These are phyloP conservation scores for Spinibarbus caldwelli DNA, from an alignment of 2,797 vertebrate genomes.

Conservation along the genomic window DNA sequence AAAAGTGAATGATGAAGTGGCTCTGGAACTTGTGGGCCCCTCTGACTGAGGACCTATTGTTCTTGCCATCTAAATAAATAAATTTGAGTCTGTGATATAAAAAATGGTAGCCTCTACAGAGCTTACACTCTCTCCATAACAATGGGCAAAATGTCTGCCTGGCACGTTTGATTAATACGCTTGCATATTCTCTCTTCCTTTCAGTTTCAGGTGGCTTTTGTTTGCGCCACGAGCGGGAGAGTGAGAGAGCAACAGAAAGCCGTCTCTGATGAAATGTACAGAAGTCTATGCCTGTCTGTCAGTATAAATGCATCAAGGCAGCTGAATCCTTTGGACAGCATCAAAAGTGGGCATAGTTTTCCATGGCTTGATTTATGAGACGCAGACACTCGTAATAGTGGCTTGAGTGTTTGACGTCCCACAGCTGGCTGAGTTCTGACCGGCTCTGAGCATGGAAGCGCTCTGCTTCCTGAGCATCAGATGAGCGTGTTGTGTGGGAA, in stretches of 20 bases:
- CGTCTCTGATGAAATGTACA: conserved; percentile 51
- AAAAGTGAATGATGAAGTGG: conserved; percentile 53
- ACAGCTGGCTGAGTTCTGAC: conserved; percentile 58
- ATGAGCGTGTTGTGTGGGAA: conserved; percentile 24
- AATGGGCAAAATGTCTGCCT: conserved; percentile 63
- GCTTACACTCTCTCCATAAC: conserved; percentile 53
- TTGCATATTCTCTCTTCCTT: conserved; percentile 57
- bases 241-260: conserved; percentile 28
- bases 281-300: conserved; percentile 41
- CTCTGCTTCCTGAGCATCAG: conserved; percentile 24
- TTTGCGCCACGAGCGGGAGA: conserved; percentile 45
- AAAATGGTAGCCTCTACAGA: conserved; percentile 47
- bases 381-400: conserved; percentile 47
- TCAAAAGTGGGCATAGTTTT: conserved; percentile 43
- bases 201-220: conserved; percentile 59
- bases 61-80: conserved; percentile 59
- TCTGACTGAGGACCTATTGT: conserved; percentile 50
- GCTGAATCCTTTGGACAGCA: conserved; percentile 21
- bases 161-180: conserved; percentile 64
- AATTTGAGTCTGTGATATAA: conserved; percentile 45
- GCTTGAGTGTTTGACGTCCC: conserved; percentile 48
- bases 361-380: conserved; percentile 54
- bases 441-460: conserved; percentile 43
- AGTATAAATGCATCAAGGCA: conserved; percentile 40
- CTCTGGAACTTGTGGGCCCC: conserved; percentile 44